Conservation (phyloP, 2,888 invertebrate species). For the Drosophila borborema region DNA sequence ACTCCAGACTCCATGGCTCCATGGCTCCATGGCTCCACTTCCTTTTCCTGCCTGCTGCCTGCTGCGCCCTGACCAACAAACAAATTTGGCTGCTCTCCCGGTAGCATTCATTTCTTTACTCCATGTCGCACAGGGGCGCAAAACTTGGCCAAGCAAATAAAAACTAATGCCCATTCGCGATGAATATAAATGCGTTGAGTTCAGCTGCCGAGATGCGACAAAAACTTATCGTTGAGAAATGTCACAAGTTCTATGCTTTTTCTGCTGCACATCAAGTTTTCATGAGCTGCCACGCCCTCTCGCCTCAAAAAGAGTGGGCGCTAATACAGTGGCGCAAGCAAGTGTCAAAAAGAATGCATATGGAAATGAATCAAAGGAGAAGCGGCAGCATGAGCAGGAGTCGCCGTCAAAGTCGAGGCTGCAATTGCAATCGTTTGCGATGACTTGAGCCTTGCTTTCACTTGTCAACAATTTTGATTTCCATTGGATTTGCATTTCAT, state of each 20-base stretch:
- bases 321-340: conserved; percentile 56
- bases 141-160: conserved; percentile 59
- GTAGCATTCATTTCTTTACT: conserved; percentile 23
- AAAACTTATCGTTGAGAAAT: conserved; percentile 53
- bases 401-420: neutral
- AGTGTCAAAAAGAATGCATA: conserved; percentile 52
- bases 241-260: conserved; percentile 50
- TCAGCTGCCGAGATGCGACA: conserved; percentile 18
- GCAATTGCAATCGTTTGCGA: conserved; percentile 3
- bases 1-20: conserved; percentile 2
- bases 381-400: no score
- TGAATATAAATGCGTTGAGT: conserved; percentile 65
- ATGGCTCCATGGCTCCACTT: neutral
- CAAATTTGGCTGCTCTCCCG: conserved; percentile 40
- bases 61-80: conserved; percentile 49
- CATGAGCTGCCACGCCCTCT: conserved; percentile 24
- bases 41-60: no score
- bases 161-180: conserved; percentile 55
- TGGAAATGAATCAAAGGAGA: conserved; percentile 45
- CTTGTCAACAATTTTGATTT: conserved; percentile 30
- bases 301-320: neutral
- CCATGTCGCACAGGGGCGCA: conserved; percentile 21
- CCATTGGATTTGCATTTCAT: conserved; percentile 50
- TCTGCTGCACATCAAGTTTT: conserved; percentile 29
- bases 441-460: conserved; percentile 24